Evolutionary conservation across 2,888 invertebrate species (phyloP), one percentile per base, ranked within the genome.

Genomic region (Ophion ellenae): DNA sequence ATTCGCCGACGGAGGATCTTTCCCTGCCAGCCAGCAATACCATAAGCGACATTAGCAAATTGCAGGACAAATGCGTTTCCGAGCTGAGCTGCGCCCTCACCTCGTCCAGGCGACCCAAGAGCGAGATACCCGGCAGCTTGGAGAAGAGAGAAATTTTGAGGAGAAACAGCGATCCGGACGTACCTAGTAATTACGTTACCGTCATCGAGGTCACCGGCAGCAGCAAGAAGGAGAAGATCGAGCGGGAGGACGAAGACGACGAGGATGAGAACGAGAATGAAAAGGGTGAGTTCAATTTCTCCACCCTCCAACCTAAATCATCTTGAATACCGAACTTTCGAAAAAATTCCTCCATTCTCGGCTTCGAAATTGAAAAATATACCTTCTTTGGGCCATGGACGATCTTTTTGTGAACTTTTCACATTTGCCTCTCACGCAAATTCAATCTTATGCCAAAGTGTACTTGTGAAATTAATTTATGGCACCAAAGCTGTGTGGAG

Each of bases 131-230:
- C 20, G 91, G 89, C 53, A 93, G 91, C 91, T 91, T 93, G 79
- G 93, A 93, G 80, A 94, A 93, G 90, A 83, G 77, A 67, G 79
- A 84, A 66, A 75, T 86, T n/a, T 89, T 91, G 83, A 90, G 94
- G 85, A 92, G 94, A 88, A 93, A 94, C 91, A 93, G 94, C 84
- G 94, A 95, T 92, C 95, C 95, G 47, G 94, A 94, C 88, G 93
- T 94, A 82, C 93, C 93, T 75, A 95, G 95, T 90, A 95, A 97
- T 94, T 98, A 98, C 94, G 96, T 98, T 89, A 98, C 98, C 86
- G 98, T 98, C 88, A 98, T 98, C 91, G 97, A 97, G 96, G 97
- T 98, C 61, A 98, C 97, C 94, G 98, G 97, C 93, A 93, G 93
- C 89, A 91, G 93, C 67, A 93, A 94, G 87, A 93, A 93, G 83